Evolutionary conservation across 2,888 invertebrate species (phyloP), one percentile per base, ranked within the genome.

Genomic region (Dendrolimus houi): DNA sequence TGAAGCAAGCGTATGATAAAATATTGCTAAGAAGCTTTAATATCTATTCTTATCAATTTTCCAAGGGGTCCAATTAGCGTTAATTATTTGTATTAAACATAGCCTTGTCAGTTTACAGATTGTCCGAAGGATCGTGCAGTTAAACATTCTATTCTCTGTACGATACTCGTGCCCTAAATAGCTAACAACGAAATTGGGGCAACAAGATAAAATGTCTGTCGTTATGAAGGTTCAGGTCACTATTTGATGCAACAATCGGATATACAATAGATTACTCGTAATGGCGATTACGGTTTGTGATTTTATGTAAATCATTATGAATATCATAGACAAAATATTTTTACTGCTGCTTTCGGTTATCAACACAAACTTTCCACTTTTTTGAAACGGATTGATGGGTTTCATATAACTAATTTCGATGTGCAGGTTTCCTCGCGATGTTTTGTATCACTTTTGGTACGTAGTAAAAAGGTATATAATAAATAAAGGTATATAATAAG

Each of bases 61-160:
- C 47, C 29, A 29, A 47, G 12, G 47, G 9, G 12, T 47, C 47
- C 12, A 47, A 47, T 47, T 47, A 47, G 47, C 47, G 74, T 71
- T 75, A 74, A 79, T 79, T 76, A 81, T 80, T 73, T 70, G 62
- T 56, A 78, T 74, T 73, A 73, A 77, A 79, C 78, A 72, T 66
- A 80, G 75, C 84, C 86, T 86, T 86, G 84, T 80, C 81, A 74
- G 17, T 59, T 66, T 74, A 66, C 69, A 77, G 77, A 83, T 83
- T 77, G 69, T 66, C 60, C 62, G 9, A 9, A 47, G 9, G 12
- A 47, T 47, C 47, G 12, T 47, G 54, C 58, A 54, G 52, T 56
- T 41, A 67, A 69, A 77, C 66, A 74, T 74, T 77, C 64, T 58
- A 68, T 59, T 60, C 56, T 72, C 71, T 71, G 73, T 75, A 77